Base-by-base conservation (phyloP, 2,888 invertebrate species). In the Drosophila tripunctata region DNA sequence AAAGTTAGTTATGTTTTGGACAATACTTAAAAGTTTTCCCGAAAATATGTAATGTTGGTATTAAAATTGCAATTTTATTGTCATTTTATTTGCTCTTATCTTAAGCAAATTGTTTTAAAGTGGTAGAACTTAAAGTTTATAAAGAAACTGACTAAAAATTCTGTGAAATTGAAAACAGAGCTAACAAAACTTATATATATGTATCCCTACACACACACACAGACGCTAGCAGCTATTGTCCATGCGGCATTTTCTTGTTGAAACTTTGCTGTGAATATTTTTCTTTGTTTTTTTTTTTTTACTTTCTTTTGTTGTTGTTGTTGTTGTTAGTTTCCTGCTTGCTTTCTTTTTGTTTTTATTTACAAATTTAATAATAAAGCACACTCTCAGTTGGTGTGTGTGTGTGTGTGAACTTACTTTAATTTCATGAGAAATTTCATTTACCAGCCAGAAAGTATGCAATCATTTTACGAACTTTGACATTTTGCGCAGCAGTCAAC, bases 371-470 rank as follows among this genome's bases (percentile, higher is more conserved):
- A 72, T 67, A 67, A 67, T 72, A 57, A 56, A 62, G 62, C 51
- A 45, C 44, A 35, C 45, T 33, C 22, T 12, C 35, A 40, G 45
- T 55, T 12, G 19, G 45, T 50, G 41, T 30, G 36, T 48, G 38
- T 52, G 14, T 50, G 56, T 48, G 61, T 54, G 57, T 40, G 44
- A 63, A 51, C 61, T 66, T 47, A 67, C 48, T 80, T 78, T 62
- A 75, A 75, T 78, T 80, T 62, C 61, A 80, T 67, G 62, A 67
- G 63, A 66, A 78, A 65, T 69, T 76, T 70, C 67, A 62, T 62
- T 52, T 52, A 56, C 44, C 75, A 41, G 43, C 62, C 73, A 50
- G 36, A 71, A 81, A 76, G 71, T 78, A 78, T 81, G 78, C 81
- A 78, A 71, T 67, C 54, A 67, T 77, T 71, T 74, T 61, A 41